These are phyloP conservation scores for Empidonax alnorum DNA, from an alignment of 2,113 vertebrate species.

Conservation along the genomic window DNA sequence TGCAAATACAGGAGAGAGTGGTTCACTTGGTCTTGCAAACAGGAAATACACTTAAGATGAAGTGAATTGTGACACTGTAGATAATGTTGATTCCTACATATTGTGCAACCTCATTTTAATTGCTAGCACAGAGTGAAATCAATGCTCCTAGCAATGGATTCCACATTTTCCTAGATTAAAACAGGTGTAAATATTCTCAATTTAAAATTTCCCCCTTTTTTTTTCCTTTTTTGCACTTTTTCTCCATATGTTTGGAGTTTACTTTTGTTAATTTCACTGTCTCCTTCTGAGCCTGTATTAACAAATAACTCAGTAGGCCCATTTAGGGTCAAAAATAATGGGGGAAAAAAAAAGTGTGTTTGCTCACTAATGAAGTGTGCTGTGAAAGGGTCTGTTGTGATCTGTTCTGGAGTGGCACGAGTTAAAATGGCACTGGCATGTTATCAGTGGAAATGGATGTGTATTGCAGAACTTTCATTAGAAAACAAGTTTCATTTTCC, in stretches of 20 bases:
- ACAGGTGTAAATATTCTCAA: neutral
- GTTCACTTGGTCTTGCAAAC: neutral
- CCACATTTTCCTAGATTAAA: neutral
- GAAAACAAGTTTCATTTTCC: neutral
- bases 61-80: neutral
- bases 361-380: neutral
- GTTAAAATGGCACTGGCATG: neutral
- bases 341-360: neutral
- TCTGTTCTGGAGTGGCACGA: neutral
- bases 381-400: neutral
- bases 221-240: neutral
- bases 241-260: neutral
- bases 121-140: neutral
- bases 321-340: neutral
- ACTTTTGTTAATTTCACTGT: neutral
- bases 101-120: neutral
- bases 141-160: neutral
- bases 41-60: neutral
- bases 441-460: neutral
- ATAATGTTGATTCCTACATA: neutral
- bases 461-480: neutral
- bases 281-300: neutral
- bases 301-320: neutral
- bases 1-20: neutral
- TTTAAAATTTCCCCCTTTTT: neutral